phyloP scores from a whole-genome alignment of 2,113 vertebrate species.

The Eonycteris spelaea region DNA sequence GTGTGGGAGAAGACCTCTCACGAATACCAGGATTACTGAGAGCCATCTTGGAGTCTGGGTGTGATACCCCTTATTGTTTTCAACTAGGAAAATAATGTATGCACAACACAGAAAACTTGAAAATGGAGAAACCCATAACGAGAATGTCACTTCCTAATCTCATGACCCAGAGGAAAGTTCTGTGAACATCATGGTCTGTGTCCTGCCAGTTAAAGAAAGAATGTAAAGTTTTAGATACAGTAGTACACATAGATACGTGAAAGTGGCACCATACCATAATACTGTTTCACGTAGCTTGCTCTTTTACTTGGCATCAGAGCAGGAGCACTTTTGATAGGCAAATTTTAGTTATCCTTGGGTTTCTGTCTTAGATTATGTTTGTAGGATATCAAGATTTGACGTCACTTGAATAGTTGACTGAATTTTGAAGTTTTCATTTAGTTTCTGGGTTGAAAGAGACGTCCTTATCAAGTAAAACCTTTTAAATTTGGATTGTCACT shows the following conservation, averaged over 20 bases:
- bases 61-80: background rate
- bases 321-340: background rate
- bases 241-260: background rate
- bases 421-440: background rate
- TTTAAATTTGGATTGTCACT: background rate
- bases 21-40: background rate
- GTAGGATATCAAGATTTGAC: background rate
- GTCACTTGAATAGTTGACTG: background rate
- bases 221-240: background rate
- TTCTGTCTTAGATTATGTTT: background rate
- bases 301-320: background rate
- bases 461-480: background rate
- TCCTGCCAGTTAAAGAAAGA: background rate
- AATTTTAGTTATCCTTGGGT: background rate
- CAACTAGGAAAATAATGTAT: background rate
- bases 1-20: no score
- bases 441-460: conserved; percentile 1
- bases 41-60: background rate
- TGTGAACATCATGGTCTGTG: background rate
- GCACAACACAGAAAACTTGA: background rate
- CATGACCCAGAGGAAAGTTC: background rate
- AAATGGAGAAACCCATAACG: background rate
- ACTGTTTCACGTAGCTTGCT: background rate
- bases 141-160: background rate
- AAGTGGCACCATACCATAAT: background rate